A percentile compares a stretch with the other conserved stretches of the same genome.
Evolutionary conservation across 2,888 invertebrate genomes (phyloP).

Genomic region (Chaetogeoica ovagalla): DNA sequence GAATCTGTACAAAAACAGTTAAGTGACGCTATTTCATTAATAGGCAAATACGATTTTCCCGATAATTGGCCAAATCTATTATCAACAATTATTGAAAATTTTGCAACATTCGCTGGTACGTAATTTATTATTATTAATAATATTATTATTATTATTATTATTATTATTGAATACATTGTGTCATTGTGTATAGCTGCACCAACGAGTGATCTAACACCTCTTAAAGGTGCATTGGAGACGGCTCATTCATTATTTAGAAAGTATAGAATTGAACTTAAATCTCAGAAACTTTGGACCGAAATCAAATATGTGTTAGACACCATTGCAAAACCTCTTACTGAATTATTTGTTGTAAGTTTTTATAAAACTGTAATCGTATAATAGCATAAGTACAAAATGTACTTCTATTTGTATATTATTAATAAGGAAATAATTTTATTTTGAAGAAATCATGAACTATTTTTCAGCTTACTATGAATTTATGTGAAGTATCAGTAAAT

Average conservation of each 20-base stretch:
- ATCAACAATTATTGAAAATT: conserved; percentile 89
- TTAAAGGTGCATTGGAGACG: conserved; percentile 91
- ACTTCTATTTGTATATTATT: neutral
- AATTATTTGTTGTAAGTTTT: conserved; percentile 74
- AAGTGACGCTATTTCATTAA: conserved; percentile 93
- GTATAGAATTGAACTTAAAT: conserved; percentile 94
- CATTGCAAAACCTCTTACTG: conserved; percentile 91
- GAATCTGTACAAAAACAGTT: conserved; percentile 89
- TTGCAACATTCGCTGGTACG: conserved; percentile 68
- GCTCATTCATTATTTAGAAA: conserved; percentile 96
- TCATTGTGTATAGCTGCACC: conserved; percentile 55
- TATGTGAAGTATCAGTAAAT: conserved; percentile 78
- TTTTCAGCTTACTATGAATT: conserved; percentile 78
- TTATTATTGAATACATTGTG: conserved; percentile 1
- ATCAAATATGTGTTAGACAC: conserved; percentile 94
- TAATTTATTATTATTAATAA: conserved; percentile 7
- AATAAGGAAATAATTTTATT: neutral
- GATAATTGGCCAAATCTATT: conserved; percentile 93
- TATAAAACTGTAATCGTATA: neutral
- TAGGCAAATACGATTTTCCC: conserved; percentile 96
- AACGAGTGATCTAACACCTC: conserved; percentile 86
- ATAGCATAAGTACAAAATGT: neutral
- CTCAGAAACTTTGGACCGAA: conserved; percentile 92
- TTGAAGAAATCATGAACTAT: conserved; percentile 18
- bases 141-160: neutral